phyloP scores from a whole-genome alignment of 2,888 invertebrate species.

The Clanis bilineata region DNA sequence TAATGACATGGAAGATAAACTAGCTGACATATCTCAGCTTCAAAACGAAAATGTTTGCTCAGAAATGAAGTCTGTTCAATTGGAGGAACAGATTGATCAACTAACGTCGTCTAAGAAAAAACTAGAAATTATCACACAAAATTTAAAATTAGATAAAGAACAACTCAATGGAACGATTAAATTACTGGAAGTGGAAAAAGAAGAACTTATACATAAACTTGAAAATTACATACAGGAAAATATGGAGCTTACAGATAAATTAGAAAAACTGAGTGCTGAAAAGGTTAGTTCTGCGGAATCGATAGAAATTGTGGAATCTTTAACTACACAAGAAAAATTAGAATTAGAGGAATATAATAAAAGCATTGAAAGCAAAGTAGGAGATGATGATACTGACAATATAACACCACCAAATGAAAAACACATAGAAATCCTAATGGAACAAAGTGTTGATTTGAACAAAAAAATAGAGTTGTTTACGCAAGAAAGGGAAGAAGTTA shows the following conservation, averaged over 20 bases:
- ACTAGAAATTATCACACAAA: conserved; percentile 73
- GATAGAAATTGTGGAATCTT: conserved; percentile 87
- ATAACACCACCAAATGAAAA: conserved; percentile 66
- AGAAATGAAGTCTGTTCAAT: conserved; percentile 89
- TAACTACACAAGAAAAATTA: conserved; percentile 86
- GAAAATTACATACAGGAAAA: conserved; percentile 87
- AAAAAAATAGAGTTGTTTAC: conserved; percentile 86
- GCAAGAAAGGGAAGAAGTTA: conserved; percentile 86
- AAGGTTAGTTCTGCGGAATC: conserved; percentile 89
- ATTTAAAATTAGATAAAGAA: conserved; percentile 76
- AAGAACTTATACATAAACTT: conserved; percentile 82
- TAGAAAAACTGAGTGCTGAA: conserved; percentile 87
- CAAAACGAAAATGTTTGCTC: conserved; percentile 88
- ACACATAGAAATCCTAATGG: conserved; percentile 81
- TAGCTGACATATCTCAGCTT: conserved; percentile 83
- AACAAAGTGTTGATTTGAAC: conserved; percentile 85
- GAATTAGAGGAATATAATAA: conserved; percentile 87
- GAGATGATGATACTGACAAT: conserved; percentile 40
- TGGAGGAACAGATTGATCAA: conserved; percentile 89
- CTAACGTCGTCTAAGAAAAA: conserved; percentile 75
- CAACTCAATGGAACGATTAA: conserved; percentile 81
- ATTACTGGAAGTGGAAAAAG: conserved; percentile 82
- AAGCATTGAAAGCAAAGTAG: conserved; percentile 55
- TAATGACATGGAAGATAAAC: conserved; percentile 82
- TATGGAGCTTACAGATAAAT: conserved; percentile 86